Conservation (phyloP, 2,888 invertebrate species). For the Hoplodrina ambigua region DNA sequence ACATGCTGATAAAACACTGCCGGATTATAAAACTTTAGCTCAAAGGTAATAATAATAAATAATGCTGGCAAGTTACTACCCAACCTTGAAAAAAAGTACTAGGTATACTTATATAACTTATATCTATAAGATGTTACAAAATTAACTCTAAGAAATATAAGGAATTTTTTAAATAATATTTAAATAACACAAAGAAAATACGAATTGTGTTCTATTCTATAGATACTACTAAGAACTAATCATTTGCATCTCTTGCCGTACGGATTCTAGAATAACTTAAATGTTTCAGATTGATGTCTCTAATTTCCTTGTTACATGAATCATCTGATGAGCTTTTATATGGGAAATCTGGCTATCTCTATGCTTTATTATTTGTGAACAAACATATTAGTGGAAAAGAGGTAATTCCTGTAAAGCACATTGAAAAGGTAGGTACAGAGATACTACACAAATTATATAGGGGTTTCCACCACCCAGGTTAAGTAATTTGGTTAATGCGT, state of each 20-base stretch:
- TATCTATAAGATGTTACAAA: too few species aligned
- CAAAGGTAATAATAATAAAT: too few species aligned
- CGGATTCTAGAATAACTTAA: constrained; percentile 11
- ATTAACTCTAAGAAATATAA: too few species aligned
- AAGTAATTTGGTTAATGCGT: neutral
- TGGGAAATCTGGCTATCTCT: constrained; percentile 96
- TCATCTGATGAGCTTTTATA: constrained; percentile 96
- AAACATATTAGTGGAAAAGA: constrained; percentile 90
- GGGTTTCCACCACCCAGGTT: neutral
- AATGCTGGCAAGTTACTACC: neutral
- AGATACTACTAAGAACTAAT: too few species aligned
- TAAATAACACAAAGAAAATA: too few species aligned
- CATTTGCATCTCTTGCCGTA: neutral
- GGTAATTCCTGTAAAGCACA: constrained; percentile 90
- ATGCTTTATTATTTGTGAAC: constrained; percentile 94
- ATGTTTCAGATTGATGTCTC: constrained; percentile 89
- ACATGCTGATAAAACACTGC: constrained; percentile 74
- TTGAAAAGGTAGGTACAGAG: constrained; percentile 88
- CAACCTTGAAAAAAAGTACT: neutral
- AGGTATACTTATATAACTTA: too few species aligned
- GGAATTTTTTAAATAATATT: too few species aligned
- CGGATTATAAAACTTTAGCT: constrained; percentile 86
- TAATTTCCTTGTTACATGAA: constrained; percentile 89
- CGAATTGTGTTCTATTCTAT: too few species aligned
- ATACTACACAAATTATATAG: neutral